These are phyloP conservation scores for Euura saliciscinereae DNA, from an alignment of 1,140 invertebrate species.

Conservation along the genomic window DNA sequence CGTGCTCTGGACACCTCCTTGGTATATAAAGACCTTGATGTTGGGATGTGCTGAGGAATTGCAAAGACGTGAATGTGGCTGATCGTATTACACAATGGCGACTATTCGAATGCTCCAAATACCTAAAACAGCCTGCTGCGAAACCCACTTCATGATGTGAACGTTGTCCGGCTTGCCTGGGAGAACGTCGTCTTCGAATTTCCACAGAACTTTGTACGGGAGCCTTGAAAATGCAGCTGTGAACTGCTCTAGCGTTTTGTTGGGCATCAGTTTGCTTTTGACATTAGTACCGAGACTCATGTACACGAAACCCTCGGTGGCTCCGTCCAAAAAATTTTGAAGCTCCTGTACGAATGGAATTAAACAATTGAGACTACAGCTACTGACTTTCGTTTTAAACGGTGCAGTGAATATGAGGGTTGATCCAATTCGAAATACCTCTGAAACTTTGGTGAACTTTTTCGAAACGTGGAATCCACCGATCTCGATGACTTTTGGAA, in stretches of 20 bases:
- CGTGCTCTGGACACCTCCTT: too few species aligned
- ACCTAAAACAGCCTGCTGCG: constrained; percentile 51
- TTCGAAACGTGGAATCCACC: constrained; percentile 22
- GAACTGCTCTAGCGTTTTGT: constrained; percentile 23
- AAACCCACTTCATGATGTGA: constrained; percentile 39
- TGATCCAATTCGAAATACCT: neutral
- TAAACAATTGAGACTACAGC: neutral
- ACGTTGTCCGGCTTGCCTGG: too few species aligned
- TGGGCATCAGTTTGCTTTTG: constrained; percentile 39
- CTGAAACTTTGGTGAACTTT: constrained; percentile 27
- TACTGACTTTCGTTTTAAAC: too few species aligned
- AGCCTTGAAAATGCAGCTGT: too few species aligned
- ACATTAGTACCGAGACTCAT: constrained; percentile 63
- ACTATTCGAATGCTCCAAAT: neutral
- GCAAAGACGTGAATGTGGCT: neutral
- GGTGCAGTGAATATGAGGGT: neutral
- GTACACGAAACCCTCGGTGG: constrained; percentile 62
- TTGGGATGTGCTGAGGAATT: constrained; percentile 54
- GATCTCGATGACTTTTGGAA: constrained; percentile 27
- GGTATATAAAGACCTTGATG: constrained; percentile 63
- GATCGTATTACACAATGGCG: too few species aligned
- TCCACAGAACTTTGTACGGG: too few species aligned
- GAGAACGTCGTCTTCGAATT: too few species aligned
- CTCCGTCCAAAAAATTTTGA: constrained; percentile 51
- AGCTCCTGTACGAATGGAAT: constrained; percentile 45